These are phyloP conservation scores for Gasteruption jaculator DNA, from an alignment of 2,888 invertebrate species.

Conservation along the genomic window DNA sequence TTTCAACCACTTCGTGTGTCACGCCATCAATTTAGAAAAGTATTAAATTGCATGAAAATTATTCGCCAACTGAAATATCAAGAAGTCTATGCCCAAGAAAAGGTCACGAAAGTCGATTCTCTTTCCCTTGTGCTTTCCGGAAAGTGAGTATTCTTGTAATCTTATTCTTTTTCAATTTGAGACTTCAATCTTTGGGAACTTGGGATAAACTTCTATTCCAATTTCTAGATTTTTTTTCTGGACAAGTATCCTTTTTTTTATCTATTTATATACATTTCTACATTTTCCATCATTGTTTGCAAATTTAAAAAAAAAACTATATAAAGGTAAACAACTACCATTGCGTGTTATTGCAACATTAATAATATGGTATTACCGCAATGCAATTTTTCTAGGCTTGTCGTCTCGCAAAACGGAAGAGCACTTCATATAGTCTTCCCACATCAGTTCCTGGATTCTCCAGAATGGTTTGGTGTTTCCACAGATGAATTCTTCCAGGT, in stretches of 20 bases:
- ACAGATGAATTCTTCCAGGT: slow-evolving; percentile 85
- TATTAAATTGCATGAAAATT: slow-evolving; percentile 77
- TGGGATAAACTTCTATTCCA: slow-evolving; percentile 1
- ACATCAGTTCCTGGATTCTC: slow-evolving; percentile 84
- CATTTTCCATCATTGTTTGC: too few relatives aligned
- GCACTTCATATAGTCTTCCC: slow-evolving; percentile 82
- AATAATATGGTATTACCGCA: too few relatives aligned
- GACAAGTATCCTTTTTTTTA: slow-evolving; percentile 6
- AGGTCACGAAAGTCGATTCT: slow-evolving; percentile 82
- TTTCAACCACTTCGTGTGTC: slow-evolving; percentile 81
- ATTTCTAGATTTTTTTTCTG: slow-evolving; percentile 7
- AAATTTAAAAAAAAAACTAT: too few relatives aligned
- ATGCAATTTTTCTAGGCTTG: slow-evolving; percentile 63
- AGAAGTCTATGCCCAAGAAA: slow-evolving; percentile 84
- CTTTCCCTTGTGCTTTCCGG: slow-evolving; percentile 80
- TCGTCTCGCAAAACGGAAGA: slow-evolving; percentile 79
- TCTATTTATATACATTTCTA: slow-evolving; percentile 7
- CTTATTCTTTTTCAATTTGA: slow-evolving; percentile 9
- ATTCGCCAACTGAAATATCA: slow-evolving; percentile 77
- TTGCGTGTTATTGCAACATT: too few relatives aligned
- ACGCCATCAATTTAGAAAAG: slow-evolving; percentile 74
- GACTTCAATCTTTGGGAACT: neutral
- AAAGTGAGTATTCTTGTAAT: slow-evolving; percentile 64
- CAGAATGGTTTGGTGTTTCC: slow-evolving; percentile 86
- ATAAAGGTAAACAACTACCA: too few relatives aligned